Base-by-base conservation (phyloP, 2,888 invertebrate species). In the Leucophenga montana region DNA sequence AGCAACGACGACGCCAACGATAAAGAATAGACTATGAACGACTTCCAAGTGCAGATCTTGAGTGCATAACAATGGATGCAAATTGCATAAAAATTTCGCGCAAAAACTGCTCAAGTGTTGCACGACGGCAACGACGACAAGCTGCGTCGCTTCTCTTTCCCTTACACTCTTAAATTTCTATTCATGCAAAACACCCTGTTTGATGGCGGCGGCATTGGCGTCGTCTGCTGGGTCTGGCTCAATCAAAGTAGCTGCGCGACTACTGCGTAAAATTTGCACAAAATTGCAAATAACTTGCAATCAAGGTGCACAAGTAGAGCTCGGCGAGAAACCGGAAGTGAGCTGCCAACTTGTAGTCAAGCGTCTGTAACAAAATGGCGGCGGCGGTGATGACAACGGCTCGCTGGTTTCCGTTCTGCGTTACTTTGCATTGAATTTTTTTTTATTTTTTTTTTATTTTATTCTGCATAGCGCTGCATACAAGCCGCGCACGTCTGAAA, bases 261-360 rank as follows among this genome's bases (percentile, higher is more conserved):
- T 11, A 18, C 46, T 16, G 64, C 53, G 65, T 67, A 68, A 79
- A 81, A 79, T 78, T 77, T 80, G 74, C 78, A 78, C 80, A 74
- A 83, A 83, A 85, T 85, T 83, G 85, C 79, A 78, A 85, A 85
- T 85, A 82, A 85, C 82, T 85, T 80, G 84, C 82, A 83, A 85
- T 85, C 85, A 85, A 84, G 84, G 84, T 85, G 78, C 81, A 75
- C 72, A 72, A 66, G 75, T 8, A 39, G 1, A 39, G 50, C n/a
- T n/a, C n/a, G n/a, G n/a, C n/a, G n/a, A 54, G 48, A 48, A 50
- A 64, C 9, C 33, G 56, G 20, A 39, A 39, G 39, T 39, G 39
- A 39, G 39, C 11, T 39, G 39, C 39, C 14, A n/a, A 61, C 50
- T 16, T 39, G 18, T 31, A 50, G 69, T 54, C 18, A 22, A 57